These are phyloP conservation scores for Sarcophaga subvicina DNA, from an alignment of 2,888 invertebrate genomes.

Conservation along the genomic window DNA sequence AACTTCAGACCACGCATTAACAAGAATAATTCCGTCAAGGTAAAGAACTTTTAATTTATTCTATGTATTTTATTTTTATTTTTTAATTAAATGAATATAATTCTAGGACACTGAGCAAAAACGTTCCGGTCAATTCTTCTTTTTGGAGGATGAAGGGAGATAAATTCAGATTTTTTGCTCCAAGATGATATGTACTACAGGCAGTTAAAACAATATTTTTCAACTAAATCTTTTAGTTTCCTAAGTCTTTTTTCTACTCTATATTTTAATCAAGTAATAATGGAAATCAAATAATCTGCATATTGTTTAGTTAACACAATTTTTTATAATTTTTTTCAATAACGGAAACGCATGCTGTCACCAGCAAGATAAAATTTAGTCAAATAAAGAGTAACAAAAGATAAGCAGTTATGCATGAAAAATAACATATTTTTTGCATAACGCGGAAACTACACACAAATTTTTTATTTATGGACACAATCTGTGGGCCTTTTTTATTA, in stretches of 20 bases:
- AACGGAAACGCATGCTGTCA: constrained; percentile 8
- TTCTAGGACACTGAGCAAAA: constrained; percentile 97
- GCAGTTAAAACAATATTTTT: neutral
- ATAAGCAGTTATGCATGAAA: constrained; percentile 15
- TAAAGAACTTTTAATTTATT: constrained; percentile 76
- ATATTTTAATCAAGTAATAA: constrained; percentile 1
- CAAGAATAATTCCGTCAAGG: constrained; percentile 97
- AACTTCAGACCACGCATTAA: constrained; percentile 99
- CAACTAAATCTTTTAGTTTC: constrained; percentile 5
- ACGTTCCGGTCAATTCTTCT: constrained; percentile 98
- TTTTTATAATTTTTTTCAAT: constrained; percentile 35
- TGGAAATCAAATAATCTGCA: neutral
- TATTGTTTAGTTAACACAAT: constrained; percentile 40
- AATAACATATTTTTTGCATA: constrained; percentile 30
- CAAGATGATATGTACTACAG: neutral
- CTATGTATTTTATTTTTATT: constrained; percentile 1
- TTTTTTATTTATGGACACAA: neutral
- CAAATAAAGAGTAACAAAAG: constrained; percentile 31
- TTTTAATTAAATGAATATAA: too few relatives aligned
- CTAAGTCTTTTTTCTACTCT: constrained; percentile 26
- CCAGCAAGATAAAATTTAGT: constrained; percentile 38
- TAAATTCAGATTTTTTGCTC: constrained; percentile 23
- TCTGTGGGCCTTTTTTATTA: neutral
- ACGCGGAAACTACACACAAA: neutral
- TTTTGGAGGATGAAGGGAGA: constrained; percentile 90